Evolutionary conservation across 2,888 invertebrate species (phyloP), one percentile per base, ranked within the genome.

Genomic region (Oscheius sp.): DNA sequence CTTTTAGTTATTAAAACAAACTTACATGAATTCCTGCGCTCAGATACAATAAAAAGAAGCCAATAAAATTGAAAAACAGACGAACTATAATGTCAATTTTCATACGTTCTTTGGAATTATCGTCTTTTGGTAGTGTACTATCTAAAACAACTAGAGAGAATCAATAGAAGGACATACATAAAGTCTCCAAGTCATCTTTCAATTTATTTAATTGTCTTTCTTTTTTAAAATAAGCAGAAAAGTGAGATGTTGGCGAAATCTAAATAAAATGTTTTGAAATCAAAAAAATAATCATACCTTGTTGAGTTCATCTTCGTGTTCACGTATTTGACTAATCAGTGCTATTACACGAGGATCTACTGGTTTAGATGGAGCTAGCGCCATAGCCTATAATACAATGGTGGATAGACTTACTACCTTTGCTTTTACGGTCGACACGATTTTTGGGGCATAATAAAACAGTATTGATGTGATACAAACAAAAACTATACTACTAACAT

Each of bases 141-240:
- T 56, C 54, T 56, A 26, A 32, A 54, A 17, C 9, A 36, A 36
- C 8, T 22, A 9, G 26, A 1, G 9, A 9, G 22, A 22, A 41
- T 47, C 5, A 44, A 41, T 17, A 5, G 3, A 8, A 45, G 28
- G 1, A 50, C 26, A 65, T 44, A 14, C 22, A 54, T 33, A 24
- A 3, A 38, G 8, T 32, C 14, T 49, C 41, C 41, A 75, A 63
- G 26, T 75, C 70, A 6, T 70, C 73, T 22, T 22, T 67, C 22
- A 68, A 20, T 30, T 72, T 73, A 28, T 72, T 75, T 49, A 73
- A 8, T 33, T 70, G 66, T 17, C 75, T 57, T 6, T 75, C 75
- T 54, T 73, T 75, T 30, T 75, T 75, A 68, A 75, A 73, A 61
- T 75, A 75, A 1, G 54, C 56, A 1, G 75, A 70, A 45, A 73